These are phyloP conservation scores for Eurystomus gularis DNA, from an alignment of 2,113 vertebrate genomes.

Conservation along the genomic window DNA sequence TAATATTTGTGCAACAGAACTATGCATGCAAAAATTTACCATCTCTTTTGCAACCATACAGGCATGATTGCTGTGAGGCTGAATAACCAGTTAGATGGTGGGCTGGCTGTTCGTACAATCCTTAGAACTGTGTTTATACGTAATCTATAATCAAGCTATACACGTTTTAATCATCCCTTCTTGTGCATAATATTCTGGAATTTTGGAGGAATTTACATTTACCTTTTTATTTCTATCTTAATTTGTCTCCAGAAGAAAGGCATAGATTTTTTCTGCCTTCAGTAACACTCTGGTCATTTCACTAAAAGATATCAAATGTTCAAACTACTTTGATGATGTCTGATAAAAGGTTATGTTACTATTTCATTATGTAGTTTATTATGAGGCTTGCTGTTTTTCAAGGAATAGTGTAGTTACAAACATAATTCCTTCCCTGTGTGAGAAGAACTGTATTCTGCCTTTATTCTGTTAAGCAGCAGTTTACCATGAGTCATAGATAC, in stretches of 20 bases:
- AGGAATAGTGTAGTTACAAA: not conserved
- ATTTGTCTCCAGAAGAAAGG: not conserved
- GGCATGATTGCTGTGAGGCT: not conserved
- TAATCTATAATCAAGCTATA: not conserved
- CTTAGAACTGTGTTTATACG: not conserved
- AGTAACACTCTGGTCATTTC: not conserved
- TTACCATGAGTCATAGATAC: not conserved
- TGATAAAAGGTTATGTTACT: not conserved
- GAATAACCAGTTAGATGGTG: not conserved
- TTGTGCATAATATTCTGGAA: not conserved
- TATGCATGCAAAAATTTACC: not conserved
- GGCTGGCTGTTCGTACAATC: not conserved
- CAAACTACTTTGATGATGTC: not conserved
- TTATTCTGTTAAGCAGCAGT: not conserved
- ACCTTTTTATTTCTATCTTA: not conserved
- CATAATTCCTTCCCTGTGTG: not conserved
- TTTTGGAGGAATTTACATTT: not conserved
- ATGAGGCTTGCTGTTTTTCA: not conserved
- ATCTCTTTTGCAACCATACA: not conserved
- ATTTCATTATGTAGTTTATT: not conserved
- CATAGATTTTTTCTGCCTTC: not conserved
- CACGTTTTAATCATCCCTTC: not conserved
- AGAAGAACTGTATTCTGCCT: not conserved
- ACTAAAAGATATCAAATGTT: not conserved
- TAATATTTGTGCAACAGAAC: conserved; percentile 2